A percentile compares a stretch with the other conserved stretches of the same genome.
Conservation (phyloP, 2,797 vertebrate genomes). For the Tapirus indicus region DNA sequence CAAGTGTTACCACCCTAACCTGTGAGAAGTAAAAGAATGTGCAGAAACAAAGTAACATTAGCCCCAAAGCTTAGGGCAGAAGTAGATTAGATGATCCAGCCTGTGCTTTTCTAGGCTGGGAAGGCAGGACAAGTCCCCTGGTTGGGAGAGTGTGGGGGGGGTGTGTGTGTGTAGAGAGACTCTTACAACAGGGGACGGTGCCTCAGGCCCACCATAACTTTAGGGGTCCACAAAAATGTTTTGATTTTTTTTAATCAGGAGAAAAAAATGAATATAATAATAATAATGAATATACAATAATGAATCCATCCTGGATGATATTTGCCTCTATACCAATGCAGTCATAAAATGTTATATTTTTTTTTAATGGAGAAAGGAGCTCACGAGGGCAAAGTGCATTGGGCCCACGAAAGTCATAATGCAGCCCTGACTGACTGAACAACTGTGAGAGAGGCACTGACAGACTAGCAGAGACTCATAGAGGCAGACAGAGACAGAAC, state of each 20-base stretch:
- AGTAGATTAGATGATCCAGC: neutral
- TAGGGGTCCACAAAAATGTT: neutral
- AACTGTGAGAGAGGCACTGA: neutral
- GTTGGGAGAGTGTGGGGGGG: neutral
- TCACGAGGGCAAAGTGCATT: neutral
- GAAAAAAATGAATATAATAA: neutral
- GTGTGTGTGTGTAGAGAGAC: neutral
- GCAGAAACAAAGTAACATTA: neutral
- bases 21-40: neutral
- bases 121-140: neutral
- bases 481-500: neutral
- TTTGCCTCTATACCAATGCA: neutral
- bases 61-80: neutral
- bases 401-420: neutral
- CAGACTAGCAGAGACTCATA: neutral
- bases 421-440: neutral
- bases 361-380: neutral
- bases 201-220: neutral
- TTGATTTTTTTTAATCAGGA: conserved; percentile 37
- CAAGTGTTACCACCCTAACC: neutral
- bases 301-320: neutral
- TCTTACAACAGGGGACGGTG: neutral
- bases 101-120: neutral
- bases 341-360: neutral
- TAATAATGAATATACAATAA: neutral